These are phyloP conservation scores for Zaprionus africanus DNA, from an alignment of 1,140 invertebrate species.

Conservation along the genomic window DNA sequence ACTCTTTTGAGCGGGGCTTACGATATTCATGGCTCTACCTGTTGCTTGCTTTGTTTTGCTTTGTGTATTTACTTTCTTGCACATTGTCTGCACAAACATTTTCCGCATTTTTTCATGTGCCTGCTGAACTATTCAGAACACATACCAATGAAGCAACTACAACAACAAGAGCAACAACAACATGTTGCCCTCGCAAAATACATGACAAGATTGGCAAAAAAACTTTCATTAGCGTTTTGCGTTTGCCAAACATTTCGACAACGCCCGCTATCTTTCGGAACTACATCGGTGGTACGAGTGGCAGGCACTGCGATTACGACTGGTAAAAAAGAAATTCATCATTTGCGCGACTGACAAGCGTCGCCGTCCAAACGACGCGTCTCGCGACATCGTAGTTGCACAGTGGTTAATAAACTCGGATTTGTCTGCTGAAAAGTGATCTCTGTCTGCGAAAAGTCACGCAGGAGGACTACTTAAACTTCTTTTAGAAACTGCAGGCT, in stretches of 20 bases:
- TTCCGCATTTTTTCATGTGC: constrained; percentile 76
- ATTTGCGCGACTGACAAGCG: constrained; percentile 60
- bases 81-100: constrained; percentile 74
- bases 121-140: constrained; percentile 59
- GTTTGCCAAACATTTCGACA: constrained; percentile 65
- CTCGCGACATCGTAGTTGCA: constrained; percentile 37
- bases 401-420: constrained; percentile 39
- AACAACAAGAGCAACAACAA: constrained; percentile 16
- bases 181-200: constrained; percentile 29
- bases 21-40: constrained; percentile 67
- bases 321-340: constrained; percentile 79
- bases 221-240: constrained; percentile 75
- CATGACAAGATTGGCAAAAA: constrained; percentile 34
- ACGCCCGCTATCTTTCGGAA: constrained; percentile 52
- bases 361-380: constrained; percentile 38
- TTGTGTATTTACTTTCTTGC: constrained; percentile 40
- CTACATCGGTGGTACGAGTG: constrained; percentile 9
- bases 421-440: neutral
- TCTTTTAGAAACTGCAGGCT: neutral
- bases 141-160: constrained; percentile 50
- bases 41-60: constrained; percentile 65
- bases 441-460: neutral
- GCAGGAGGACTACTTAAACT: neutral
- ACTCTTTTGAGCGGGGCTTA: constrained; percentile 15
- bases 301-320: constrained; percentile 61